phyloP scores from a whole-genome alignment of 2,113 vertebrate genomes.

The Perca flavescens region DNA sequence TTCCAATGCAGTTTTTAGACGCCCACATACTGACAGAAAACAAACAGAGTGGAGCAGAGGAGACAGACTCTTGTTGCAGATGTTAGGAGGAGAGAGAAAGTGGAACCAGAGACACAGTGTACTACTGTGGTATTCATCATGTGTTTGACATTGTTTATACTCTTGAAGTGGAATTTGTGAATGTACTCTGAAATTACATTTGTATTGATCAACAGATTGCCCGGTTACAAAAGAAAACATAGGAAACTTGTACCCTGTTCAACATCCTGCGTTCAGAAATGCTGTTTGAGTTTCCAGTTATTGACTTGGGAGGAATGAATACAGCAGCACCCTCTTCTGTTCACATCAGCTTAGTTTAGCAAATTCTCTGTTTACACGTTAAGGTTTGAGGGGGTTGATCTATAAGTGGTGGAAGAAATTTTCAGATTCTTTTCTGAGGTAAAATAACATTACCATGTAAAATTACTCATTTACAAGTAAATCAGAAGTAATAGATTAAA shows the following conservation, averaged over 20 bases:
- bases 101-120: not conserved
- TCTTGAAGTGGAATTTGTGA: conserved; percentile 43
- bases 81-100: conserved; percentile 33
- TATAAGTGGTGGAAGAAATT: not conserved
- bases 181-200: conserved; percentile 7
- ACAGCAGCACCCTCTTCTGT: conserved; percentile 74
- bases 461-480: no score
- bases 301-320: conserved; percentile 3
- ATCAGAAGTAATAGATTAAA: no score
- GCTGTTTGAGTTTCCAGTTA: conserved; percentile 23
- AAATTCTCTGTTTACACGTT: not conserved
- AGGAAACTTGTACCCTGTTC: conserved; percentile 18
- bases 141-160: conserved; percentile 32
- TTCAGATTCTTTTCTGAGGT: not conserved
- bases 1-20: conserved; percentile 51
- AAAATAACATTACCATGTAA: no score
- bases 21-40: conserved; percentile 61
- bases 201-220: conserved; percentile 33
- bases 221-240: conserved; percentile 20
- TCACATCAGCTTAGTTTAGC: not conserved
- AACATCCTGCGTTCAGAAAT: conserved; percentile 19
- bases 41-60: conserved; percentile 28
- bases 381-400: not conserved
- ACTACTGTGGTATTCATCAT: conserved; percentile 25
- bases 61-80: conserved; percentile 44